Conservation (phyloP, 2,888 invertebrate species). For the Biston betularia region DNA sequence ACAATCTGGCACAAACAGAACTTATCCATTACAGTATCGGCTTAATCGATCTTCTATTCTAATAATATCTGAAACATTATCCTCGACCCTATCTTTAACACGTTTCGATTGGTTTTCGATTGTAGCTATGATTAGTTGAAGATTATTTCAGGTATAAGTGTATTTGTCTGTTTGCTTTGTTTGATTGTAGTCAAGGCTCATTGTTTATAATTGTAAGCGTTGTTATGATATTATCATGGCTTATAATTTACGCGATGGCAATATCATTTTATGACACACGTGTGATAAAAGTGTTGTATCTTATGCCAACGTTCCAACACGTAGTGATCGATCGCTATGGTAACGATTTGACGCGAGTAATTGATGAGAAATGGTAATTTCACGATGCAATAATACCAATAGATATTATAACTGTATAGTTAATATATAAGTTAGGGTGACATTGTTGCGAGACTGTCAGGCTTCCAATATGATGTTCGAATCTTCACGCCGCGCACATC, state of each 20-base stretch:
- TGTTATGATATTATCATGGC: slow-evolving; percentile 15
- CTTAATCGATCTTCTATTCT: slow-evolving; percentile 54
- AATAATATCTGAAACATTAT: neutral
- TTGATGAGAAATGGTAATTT: no score
- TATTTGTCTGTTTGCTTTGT: slow-evolving; percentile 36
- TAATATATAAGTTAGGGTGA: no score
- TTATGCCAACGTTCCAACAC: no score
- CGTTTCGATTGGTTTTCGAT: slow-evolving; percentile 2
- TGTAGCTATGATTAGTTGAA: neutral
- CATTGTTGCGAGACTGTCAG: no score
- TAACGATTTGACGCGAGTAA: no score
- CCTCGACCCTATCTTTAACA: neutral
- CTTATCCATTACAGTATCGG: slow-evolving; percentile 64
- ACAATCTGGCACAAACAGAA: slow-evolving; percentile 63
- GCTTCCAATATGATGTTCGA: no score
- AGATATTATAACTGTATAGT: no score
- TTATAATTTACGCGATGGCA: neutral
- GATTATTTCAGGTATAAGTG: slow-evolving; percentile 15
- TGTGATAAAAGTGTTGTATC: neutral
- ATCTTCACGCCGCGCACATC: no score
- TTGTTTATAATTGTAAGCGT: slow-evolving; percentile 27
- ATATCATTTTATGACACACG: neutral
- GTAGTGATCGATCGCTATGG: no score
- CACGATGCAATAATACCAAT: no score
- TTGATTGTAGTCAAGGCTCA: slow-evolving; percentile 30